Evolutionary conservation across 2,888 invertebrate genomes (phyloP), one percentile per base, ranked within the genome.

Genomic region (Bursaphelenchus okinawaensis): DNA sequence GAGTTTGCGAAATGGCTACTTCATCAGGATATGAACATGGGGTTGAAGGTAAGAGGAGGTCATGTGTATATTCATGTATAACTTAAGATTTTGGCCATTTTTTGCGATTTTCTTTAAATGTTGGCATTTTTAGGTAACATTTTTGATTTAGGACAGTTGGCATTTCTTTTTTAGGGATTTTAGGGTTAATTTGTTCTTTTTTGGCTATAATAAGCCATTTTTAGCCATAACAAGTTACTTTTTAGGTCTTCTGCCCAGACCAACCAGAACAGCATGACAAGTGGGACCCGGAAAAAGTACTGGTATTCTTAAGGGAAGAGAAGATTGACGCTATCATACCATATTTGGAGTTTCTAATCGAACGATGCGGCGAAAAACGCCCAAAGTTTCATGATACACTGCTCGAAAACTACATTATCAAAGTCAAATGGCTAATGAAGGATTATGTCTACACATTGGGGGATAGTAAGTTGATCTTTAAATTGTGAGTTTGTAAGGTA

Each of bases 1-100:
- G 91, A 95, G 83, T 96, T 92, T 86, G 89, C 93, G 22, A 90
- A 90, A 71, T 94, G 93, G 92, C 90, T 98, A 58, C 85, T 98
- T 52, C 88, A 88, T 66, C 88, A 90, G 74, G 87, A 91, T 83
- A 91, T 93, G 0, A 90, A 90, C 71, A 91, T 93, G 83, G 96
- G 95, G 0, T 85, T 98, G 6, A 89, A 87, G 79, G 85, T 85
- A 70, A 31, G 65, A n/a, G n/a, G n/a, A n/a, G n/a, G n/a, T 22
- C 0, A 7, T 69, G 19, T 60, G 1, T 24, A 19, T 59, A 54
- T 19, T 29, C 1, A n/a, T 56, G 19, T 56, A 6, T 56, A 54
- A 16, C 26, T n/a, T n/a, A 4, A 52, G 19, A 4, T 54, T 3
- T 24, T 24, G 19, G 12, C 19, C 51, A n/a, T 4, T 56, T 56